phyloP scores from a whole-genome alignment of 2,888 invertebrate genomes.

The Eristalinus sepulchralis region DNA sequence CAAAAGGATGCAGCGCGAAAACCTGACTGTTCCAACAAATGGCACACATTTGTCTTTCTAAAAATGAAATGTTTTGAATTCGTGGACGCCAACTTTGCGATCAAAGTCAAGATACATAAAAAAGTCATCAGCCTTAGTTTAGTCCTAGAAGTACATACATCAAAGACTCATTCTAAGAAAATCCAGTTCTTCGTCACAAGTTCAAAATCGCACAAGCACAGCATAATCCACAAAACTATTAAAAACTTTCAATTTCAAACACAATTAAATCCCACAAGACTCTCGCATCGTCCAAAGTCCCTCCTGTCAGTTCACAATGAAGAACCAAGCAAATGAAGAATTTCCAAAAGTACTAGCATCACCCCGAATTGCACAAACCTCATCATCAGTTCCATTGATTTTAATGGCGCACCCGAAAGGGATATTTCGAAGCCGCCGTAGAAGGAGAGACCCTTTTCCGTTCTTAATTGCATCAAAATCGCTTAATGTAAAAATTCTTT shows the following conservation, averaged over 20 bases:
- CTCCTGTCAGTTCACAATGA: slow-evolving; percentile 52
- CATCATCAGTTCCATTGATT: slow-evolving; percentile 69
- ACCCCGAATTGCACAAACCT: slow-evolving; percentile 63
- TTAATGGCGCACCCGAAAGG: slow-evolving; percentile 54
- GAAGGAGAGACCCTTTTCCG: slow-evolving; percentile 58
- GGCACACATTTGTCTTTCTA: no score
- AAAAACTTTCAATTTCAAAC: background rate
- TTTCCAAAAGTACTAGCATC: slow-evolving; percentile 46
- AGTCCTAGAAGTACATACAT: no score
- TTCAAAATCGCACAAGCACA: background rate
- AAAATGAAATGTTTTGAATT: no score
- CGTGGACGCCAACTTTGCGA: no score
- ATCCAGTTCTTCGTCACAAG: background rate
- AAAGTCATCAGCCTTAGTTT: no score
- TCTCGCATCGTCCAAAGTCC: background rate
- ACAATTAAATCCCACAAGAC: slow-evolving; percentile 47
- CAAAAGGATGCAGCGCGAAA: no score
- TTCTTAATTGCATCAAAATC: slow-evolving; percentile 69
- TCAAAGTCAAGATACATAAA: no score
- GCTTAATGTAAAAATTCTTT: slow-evolving; percentile 71
- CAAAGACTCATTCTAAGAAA: background rate
- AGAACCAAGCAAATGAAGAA: slow-evolving; percentile 58
- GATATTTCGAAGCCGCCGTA: background rate
- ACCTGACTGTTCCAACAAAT: no score
- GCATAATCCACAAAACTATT: background rate